Conservation (phyloP, 2,888 invertebrate genomes). For the Euplexia lucipara region DNA sequence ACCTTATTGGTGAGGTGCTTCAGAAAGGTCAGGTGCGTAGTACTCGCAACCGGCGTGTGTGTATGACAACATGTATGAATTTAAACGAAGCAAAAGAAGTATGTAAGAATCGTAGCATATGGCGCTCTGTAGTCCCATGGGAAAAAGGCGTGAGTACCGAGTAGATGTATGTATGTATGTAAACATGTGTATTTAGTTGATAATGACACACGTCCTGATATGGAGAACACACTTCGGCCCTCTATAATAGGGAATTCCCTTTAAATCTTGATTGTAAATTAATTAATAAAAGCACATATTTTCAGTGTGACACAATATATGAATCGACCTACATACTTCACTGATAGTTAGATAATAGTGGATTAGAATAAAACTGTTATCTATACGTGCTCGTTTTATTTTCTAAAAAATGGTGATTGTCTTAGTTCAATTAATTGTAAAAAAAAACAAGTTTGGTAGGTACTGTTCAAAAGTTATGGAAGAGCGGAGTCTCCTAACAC, state of each 20-base stretch:
- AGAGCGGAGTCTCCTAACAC: too few species aligned
- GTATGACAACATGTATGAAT: too few species aligned
- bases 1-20: too few species aligned
- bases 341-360: not conserved
- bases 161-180: not conserved
- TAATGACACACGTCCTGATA: not conserved
- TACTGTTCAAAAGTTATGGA: too few species aligned
- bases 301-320: slow-evolving; percentile 7
- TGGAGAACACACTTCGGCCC: not conserved
- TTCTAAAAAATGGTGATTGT: not conserved
- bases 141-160: not conserved
- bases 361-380: slow-evolving; percentile 29
- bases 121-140: too few species aligned
- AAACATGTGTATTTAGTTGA: not conserved
- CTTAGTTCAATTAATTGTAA: too few species aligned
- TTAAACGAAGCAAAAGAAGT: too few species aligned
- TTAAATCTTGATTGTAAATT: not conserved
- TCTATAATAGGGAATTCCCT: slow-evolving; percentile 21
- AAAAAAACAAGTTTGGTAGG: too few species aligned
- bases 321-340: slow-evolving; percentile 27
- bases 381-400: slow-evolving; percentile 7
- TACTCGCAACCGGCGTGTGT: too few species aligned
- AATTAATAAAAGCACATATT: not conserved
- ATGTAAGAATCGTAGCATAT: too few species aligned
- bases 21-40: too few species aligned